phyloP scores from a whole-genome alignment of 1,140 invertebrate genomes.

The Rhyzopertha dominica region DNA sequence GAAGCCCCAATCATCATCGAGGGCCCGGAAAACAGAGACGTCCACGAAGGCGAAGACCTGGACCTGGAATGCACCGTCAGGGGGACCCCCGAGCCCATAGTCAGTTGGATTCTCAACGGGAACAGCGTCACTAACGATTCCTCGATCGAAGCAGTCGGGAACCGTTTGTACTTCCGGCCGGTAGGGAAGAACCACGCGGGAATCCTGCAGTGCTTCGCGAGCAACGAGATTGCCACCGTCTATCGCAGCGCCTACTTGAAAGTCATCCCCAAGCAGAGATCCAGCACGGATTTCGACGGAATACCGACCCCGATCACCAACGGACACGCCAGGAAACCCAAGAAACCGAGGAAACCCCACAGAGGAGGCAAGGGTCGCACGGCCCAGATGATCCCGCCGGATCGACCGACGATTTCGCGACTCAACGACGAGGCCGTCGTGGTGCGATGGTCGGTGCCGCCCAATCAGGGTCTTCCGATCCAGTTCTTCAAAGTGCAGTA shows the following conservation, averaged over 20 bases:
- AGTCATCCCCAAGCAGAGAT: constrained; percentile 56
- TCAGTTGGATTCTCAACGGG: constrained; percentile 84
- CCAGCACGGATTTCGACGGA: constrained; percentile 10
- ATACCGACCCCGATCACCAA: too few species aligned
- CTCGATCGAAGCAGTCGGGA: constrained; percentile 47
- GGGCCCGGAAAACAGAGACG: constrained; percentile 52
- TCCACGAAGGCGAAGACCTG: constrained; percentile 60
- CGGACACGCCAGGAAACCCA: constrained; percentile 42
- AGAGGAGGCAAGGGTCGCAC: constrained; percentile 49
- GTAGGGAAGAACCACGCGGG: constrained; percentile 79
- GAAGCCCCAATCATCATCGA: constrained; percentile 59
- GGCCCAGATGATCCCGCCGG: constrained; percentile 78
- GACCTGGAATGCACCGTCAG: constrained; percentile 60
- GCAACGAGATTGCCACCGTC: constrained; percentile 71
- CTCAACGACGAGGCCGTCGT: constrained; percentile 87
- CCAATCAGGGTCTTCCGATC: constrained; percentile 74
- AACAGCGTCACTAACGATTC: constrained; percentile 55
- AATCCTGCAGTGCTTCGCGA: constrained; percentile 83
- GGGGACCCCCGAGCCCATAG: constrained; percentile 64
- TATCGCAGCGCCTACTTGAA: constrained; percentile 58
- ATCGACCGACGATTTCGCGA: constrained; percentile 76
- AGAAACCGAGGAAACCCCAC: constrained; percentile 46
- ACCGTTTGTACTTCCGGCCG: constrained; percentile 51
- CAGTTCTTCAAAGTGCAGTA: constrained; percentile 90
- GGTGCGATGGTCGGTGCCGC: constrained; percentile 81